phyloP scores from a whole-genome alignment of 2,888 invertebrate genomes.

The Drosophila neonasuta region DNA sequence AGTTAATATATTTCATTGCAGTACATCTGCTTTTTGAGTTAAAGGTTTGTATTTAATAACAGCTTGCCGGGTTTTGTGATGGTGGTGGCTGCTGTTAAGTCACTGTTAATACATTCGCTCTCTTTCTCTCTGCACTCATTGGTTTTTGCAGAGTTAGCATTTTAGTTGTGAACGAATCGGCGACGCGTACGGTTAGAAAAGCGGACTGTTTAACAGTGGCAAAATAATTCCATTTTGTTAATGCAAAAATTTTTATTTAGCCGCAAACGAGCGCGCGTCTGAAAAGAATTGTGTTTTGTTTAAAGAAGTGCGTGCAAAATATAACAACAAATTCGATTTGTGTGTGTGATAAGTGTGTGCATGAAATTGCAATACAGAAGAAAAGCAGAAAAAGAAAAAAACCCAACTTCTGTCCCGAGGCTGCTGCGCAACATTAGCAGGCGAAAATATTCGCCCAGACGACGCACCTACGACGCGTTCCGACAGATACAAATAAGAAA shows the following conservation, averaged over 20 bases:
- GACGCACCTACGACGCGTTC: constrained; percentile 44
- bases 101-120: constrained; percentile 19
- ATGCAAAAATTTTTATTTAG: constrained; percentile 29
- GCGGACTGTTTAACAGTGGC: neutral
- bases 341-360: constrained; percentile 1
- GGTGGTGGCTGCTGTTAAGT: constrained; percentile 19
- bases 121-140: constrained; percentile 12
- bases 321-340: constrained; percentile 10
- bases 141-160: constrained; percentile 22
- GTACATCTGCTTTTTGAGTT: neutral
- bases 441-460: constrained; percentile 44
- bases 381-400: constrained; percentile 4
- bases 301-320: constrained; percentile 10
- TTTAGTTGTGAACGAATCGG: constrained; percentile 51
- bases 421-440: constrained; percentile 35
- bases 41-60: neutral
- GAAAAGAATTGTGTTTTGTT: constrained; percentile 22
- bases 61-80: neutral
- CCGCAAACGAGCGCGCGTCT: constrained; percentile 22
- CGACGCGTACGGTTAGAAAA: constrained; percentile 14
- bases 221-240: constrained; percentile 23
- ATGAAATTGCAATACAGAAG: constrained; percentile 7
- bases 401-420: constrained; percentile 4
- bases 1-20: too few relatives aligned
- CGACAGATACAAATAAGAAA: constrained; percentile 35